A percentile compares a stretch with the other conserved stretches of the same genome.
Conservation (phyloP, 2,113 vertebrate genomes). For the Tenebrosternarchus preto region DNA sequence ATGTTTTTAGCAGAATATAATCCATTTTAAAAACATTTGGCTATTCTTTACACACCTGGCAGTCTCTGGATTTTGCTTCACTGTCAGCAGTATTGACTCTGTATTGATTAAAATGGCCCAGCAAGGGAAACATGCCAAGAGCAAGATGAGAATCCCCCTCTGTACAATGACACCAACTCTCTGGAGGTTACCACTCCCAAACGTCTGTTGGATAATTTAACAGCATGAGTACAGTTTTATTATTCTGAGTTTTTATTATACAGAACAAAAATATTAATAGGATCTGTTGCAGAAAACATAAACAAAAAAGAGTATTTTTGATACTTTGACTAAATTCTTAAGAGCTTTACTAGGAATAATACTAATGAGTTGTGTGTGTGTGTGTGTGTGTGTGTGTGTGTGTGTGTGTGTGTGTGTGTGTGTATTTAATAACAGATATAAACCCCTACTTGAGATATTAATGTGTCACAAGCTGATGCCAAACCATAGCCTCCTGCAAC, state of each 20-base stretch:
- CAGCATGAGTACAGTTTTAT: background rate
- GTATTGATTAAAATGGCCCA: conserved; percentile 94
- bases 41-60: conserved; percentile 74
- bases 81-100: conserved; percentile 77
- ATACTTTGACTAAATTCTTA: background rate
- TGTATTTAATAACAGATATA: background rate
- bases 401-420: background rate
- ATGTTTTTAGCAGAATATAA: background rate
- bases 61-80: conserved; percentile 80
- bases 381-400: conserved; percentile 3
- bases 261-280: background rate
- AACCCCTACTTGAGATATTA: conserved; percentile 86
- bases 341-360: background rate
- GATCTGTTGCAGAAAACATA: background rate
- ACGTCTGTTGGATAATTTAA: conserved; percentile 71
- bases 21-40: background rate
- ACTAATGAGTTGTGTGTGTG: background rate
- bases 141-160: conserved; percentile 77
- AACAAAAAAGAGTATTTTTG: no score
- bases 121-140: conserved; percentile 89
- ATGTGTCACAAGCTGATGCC: conserved; percentile 86
- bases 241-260: background rate
- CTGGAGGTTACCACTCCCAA: conserved; percentile 80
- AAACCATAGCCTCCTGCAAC: conserved; percentile 84
- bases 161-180: conserved; percentile 87